A percentile compares a stretch with the other conserved stretches of the same genome.
These are phyloP conservation scores for Halcyon chelicuti DNA, from an alignment of 2,797 vertebrate species.

Conservation along the genomic window DNA sequence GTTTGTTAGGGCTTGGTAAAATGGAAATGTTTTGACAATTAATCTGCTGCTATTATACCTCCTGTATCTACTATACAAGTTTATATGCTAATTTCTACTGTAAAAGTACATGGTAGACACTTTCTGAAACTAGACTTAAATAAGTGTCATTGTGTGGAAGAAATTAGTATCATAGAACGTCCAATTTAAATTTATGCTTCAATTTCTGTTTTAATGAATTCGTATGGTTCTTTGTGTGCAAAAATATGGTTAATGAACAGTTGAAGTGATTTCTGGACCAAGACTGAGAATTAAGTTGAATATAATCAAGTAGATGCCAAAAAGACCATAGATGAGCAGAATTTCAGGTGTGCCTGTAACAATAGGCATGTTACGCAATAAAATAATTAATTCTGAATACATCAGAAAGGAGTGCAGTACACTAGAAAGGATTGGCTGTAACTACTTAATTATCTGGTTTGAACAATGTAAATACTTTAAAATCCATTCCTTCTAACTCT, in stretches of 20 bases:
- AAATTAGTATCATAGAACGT: background rate
- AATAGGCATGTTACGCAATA: background rate
- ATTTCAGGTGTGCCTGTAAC: background rate
- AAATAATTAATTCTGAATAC: background rate
- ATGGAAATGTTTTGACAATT: background rate
- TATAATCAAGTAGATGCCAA: background rate
- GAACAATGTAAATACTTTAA: background rate
- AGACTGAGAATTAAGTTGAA: background rate
- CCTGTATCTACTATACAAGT: background rate
- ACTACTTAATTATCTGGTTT: background rate
- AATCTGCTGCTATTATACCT: background rate
- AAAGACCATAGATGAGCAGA: background rate
- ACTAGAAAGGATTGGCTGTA: background rate
- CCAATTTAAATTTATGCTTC: background rate
- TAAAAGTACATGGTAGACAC: background rate
- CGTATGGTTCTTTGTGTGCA: background rate
- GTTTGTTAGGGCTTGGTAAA: background rate
- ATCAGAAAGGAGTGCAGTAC: background rate
- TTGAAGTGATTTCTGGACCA: background rate
- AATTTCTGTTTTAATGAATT: background rate
- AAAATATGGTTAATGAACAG: background rate
- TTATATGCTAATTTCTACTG: background rate
- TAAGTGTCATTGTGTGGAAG: background rate
- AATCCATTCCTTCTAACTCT: background rate
- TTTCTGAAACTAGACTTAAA: background rate